phyloP scores from a whole-genome alignment of 2,113 vertebrate species.

The Xenopus laevis region DNA sequence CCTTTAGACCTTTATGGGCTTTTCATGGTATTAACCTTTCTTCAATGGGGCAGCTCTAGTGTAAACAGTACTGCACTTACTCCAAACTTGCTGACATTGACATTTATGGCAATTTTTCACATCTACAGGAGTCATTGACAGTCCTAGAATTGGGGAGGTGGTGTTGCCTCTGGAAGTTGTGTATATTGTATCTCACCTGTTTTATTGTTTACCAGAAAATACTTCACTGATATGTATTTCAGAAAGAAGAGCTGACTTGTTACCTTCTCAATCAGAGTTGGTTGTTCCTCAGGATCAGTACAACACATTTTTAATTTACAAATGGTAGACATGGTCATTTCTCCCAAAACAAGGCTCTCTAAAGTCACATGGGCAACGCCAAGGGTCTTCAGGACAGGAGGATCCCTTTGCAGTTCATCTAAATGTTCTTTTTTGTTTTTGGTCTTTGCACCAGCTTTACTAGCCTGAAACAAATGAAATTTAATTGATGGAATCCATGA shows the following conservation, averaged over 20 bases:
- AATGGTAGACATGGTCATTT: constrained; percentile 50
- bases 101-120: too few relatives aligned
- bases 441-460: constrained; percentile 49
- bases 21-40: too few relatives aligned
- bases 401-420: constrained; percentile 58
- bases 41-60: too few relatives aligned
- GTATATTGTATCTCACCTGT: too few relatives aligned
- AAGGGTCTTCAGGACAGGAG: constrained; percentile 60
- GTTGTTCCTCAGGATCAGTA: accelerated
- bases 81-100: too few relatives aligned
- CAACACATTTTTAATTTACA: constrained; percentile 62
- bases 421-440: constrained; percentile 55
- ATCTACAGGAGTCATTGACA: too few relatives aligned
- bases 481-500: background rate
- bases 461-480: constrained; percentile 23
- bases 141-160: too few relatives aligned
- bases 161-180: too few relatives aligned
- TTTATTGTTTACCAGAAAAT: background rate
- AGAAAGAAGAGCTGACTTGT: background rate
- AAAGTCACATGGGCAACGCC: constrained; percentile 56
- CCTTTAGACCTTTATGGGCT: too few relatives aligned
- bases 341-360: constrained; percentile 55
- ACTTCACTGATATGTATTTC: background rate
- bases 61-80: too few relatives aligned
- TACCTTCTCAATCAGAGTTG: constrained; percentile 48